Evolutionary conservation across 2,113 vertebrate species (phyloP).

Genomic region (Rhea americana): DNA sequence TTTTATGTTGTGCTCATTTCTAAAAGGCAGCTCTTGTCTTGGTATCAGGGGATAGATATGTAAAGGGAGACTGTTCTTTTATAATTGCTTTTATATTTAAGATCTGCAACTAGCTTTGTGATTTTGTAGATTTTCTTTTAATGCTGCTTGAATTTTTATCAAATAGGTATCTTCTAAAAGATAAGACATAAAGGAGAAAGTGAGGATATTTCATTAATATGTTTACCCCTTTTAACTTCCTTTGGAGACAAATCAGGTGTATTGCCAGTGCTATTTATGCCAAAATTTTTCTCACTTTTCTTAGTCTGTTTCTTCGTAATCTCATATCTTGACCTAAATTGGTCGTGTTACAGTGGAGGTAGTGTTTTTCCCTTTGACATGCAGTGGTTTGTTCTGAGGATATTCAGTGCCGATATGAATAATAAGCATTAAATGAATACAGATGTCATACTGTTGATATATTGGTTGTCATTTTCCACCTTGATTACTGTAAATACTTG

Average conservation of each 20-base stretch:
- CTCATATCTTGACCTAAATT: not conserved
- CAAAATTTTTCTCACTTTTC: not conserved
- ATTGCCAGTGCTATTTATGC: not conserved
- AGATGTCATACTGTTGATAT: not conserved
- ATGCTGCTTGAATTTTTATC: not conserved
- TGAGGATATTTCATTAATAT: not conserved
- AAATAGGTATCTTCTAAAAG: not conserved
- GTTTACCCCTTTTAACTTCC: not conserved
- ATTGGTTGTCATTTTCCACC: not conserved
- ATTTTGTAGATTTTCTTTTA: not conserved
- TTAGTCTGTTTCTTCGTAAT: not conserved
- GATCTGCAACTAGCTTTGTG: not conserved
- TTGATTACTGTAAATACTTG: not conserved
- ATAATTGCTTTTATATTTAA: not conserved
- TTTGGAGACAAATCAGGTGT: not conserved
- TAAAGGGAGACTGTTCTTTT: not conserved
- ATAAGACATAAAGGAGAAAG: not conserved
- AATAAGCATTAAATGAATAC: conserved; percentile 1
- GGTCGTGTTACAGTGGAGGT: not conserved
- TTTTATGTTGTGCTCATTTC: not conserved
- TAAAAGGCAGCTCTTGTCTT: not conserved
- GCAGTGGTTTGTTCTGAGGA: not conserved
- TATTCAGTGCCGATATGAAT: not conserved
- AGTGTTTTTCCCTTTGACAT: not conserved
- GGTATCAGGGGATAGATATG: not conserved